Evolutionary conservation across 2,797 vertebrate species (phyloP).

Genomic region (Brotula barbata): DNA sequence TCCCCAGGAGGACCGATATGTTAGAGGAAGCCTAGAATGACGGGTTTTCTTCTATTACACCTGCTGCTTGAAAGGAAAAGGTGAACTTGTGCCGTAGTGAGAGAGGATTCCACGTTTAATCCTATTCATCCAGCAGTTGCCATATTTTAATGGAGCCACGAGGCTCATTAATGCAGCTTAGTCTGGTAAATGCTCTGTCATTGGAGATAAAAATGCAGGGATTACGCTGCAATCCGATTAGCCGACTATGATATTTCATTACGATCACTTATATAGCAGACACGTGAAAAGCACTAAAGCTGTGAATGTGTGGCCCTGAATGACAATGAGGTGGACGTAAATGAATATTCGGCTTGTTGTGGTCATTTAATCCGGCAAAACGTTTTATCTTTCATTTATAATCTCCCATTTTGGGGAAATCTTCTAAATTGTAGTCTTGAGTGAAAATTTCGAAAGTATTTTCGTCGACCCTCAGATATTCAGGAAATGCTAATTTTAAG

Average conservation of each 20-base stretch:
- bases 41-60: slow-evolving; percentile 86
- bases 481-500: slow-evolving; percentile 14
- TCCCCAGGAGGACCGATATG: slow-evolving; percentile 88
- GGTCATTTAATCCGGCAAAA: background rate
- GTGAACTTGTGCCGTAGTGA: slow-evolving; percentile 23
- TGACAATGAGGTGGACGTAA: background rate
- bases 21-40: slow-evolving; percentile 89
- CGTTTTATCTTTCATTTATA: slow-evolving; percentile 28
- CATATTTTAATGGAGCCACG: slow-evolving; percentile 87
- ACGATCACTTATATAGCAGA: slow-evolving; percentile 32
- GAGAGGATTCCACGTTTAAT: slow-evolving; percentile 85
- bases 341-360: background rate
- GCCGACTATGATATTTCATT: slow-evolving; percentile 56
- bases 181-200: slow-evolving; percentile 76
- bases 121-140: slow-evolving; percentile 83
- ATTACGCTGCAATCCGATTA: slow-evolving; percentile 73
- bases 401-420: slow-evolving; percentile 19
- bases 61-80: slow-evolving; percentile 81
- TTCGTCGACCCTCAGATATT: slow-evolving; percentile 6
- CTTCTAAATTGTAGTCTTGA: slow-evolving; percentile 19
- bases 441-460: slow-evolving; percentile 33
- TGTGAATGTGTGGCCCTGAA: background rate
- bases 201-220: slow-evolving; percentile 53
- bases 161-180: slow-evolving; percentile 67
- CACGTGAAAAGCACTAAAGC: slow-evolving; percentile 19